Evolutionary conservation across 2,113 vertebrate species (phyloP), one percentile per base, ranked within the genome.

Genomic region (Calidris pygmaea): DNA sequence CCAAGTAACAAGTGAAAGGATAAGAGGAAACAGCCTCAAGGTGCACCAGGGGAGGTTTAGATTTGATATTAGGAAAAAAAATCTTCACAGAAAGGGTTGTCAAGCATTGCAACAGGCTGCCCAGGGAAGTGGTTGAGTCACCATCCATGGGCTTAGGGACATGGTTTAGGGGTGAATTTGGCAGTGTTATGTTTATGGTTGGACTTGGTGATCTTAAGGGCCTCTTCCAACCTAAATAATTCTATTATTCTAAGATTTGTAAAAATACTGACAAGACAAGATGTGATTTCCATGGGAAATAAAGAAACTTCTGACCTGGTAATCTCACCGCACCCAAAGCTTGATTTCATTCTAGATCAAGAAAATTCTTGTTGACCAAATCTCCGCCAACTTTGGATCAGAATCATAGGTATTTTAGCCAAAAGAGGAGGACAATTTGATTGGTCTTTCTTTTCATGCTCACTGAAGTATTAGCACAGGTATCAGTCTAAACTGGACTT

Each of bases 111-210:
- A 55, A 70, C 2, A 74, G 6, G 29, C 39, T 81, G 12, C 7
- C 29, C 50, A 56, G 12, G 19, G 22, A 81, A 78, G 26, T 15
- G 18, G 7, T 29, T 20, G 29, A 59, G 29, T 74, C 22, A 20
- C 5, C 14, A n/a, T 30, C 7, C 10, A 29, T 47, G 22, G 5
- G 6, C 32, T 90, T n/a, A 70, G 24, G 34, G 30, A 17, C 30
- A 18, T 26, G 8, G 24, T 55, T 63, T 39, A 48, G n/a, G 13
- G 16, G 20, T 65, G n/a, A 35, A 43, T 14, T 43, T 55, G 32
- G 5, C 7, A 6, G 70, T 78, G 12, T 34, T 47, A 65, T 0
- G 1, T 35, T 35, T 11, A n/a, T 1, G 1, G 43, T 24, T 78
- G n/a, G 20, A 66, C 22, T 47, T 0, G 3, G 19, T 56, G 17